Percentiles rank a stretch among this genome's conserved stretches.
Evolutionary conservation across 2,113 vertebrate genomes (phyloP).

Genomic region (Passer montanus): DNA sequence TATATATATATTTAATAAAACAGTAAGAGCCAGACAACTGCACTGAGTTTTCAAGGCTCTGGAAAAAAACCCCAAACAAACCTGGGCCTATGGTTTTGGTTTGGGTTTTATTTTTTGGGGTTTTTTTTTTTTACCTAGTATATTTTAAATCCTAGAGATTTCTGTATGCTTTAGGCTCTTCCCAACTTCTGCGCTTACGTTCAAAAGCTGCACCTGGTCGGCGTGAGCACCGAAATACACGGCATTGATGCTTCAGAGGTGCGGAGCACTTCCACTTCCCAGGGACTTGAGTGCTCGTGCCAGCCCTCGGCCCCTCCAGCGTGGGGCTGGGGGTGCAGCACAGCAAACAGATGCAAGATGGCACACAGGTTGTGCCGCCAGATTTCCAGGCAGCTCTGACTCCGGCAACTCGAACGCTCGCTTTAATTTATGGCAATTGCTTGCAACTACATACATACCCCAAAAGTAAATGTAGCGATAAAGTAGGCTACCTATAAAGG

Average conservation of each 20-base stretch:
- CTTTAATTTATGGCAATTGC: constrained; percentile 43
- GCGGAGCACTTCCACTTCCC: neutral
- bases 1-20: neutral
- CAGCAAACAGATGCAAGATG: neutral
- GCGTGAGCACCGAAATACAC: neutral
- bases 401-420: neutral
- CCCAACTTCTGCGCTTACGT: neutral
- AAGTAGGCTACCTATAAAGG: constrained; percentile 63
- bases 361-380: neutral
- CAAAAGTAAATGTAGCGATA: constrained; percentile 49
- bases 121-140: accelerated
- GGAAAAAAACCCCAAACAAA: neutral
- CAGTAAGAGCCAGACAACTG: neutral
- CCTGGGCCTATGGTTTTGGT: neutral
- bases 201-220: neutral
- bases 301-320: neutral
- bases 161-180: neutral
- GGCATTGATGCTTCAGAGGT: neutral
- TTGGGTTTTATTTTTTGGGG: too few species aligned
- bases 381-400: constrained; percentile 26
- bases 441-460: constrained; percentile 35
- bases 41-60: neutral
- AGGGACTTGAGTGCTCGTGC: neutral
- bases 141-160: neutral
- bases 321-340: neutral